A percentile compares a stretch with the other conserved stretches of the same genome.
These are phyloP conservation scores for Tricholaema leucomelas DNA, from an alignment of 2,113 vertebrate species.

Conservation along the genomic window DNA sequence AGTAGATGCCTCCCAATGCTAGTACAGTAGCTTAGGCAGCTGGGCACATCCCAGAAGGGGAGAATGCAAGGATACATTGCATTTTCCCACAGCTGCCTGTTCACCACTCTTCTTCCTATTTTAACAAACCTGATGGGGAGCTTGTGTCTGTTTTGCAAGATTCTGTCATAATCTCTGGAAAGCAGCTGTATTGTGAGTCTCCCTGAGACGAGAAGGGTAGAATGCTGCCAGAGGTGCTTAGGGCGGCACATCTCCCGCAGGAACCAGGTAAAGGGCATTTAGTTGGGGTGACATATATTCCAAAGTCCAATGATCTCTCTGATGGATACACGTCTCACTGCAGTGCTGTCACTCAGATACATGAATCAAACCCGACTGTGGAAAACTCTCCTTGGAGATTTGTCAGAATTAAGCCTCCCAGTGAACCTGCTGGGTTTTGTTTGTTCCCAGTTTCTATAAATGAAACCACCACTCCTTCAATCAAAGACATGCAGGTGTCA, in stretches of 20 bases:
- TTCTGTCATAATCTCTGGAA: background rate
- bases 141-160: background rate
- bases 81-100: background rate
- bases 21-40: background rate
- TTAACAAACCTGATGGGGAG: background rate
- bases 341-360: fast-evolving
- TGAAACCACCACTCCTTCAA: background rate
- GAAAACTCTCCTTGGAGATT: background rate
- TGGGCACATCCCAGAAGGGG: background rate
- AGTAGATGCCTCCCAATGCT: fast-evolving
- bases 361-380: background rate
- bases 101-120: background rate
- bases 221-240: background rate
- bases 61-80: fast-evolving
- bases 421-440: background rate
- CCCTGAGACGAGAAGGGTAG: background rate
- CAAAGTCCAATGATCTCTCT: fast-evolving
- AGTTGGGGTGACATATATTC: background rate
- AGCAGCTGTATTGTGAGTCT: background rate
- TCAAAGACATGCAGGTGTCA: background rate
- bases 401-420: background rate
- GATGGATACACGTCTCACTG: background rate
- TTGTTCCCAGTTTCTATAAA: background rate
- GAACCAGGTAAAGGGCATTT: fast-evolving
- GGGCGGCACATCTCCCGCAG: fast-evolving